A percentile compares a stretch with the other conserved stretches of the same genome.
phyloP scores from a whole-genome alignment of 2,888 invertebrate genomes.

The Trissolcus brochymenae region DNA sequence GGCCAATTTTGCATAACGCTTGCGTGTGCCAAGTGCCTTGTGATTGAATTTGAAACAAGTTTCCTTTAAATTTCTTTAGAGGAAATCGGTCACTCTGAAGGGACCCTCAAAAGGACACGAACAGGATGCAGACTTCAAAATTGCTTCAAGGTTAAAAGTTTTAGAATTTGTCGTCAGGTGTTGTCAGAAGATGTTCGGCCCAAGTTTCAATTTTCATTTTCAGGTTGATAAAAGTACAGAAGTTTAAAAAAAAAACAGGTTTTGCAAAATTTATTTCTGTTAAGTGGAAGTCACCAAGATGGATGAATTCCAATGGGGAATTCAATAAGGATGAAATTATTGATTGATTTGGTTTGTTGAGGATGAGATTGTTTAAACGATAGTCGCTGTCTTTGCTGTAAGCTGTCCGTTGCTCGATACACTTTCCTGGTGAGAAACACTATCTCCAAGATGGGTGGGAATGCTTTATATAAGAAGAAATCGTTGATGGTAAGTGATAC shows the following conservation, averaged over 20 bases:
- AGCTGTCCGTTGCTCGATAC: slow-evolving; percentile 27
- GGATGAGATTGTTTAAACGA: slow-evolving; percentile 53
- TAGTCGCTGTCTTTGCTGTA: slow-evolving; percentile 39
- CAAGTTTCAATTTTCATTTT: neutral
- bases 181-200: neutral
- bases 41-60: slow-evolving; percentile 36
- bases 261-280: neutral
- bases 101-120: slow-evolving; percentile 43
- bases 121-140: slow-evolving; percentile 51
- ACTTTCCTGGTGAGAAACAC: slow-evolving; percentile 50
- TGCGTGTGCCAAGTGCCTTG: slow-evolving; percentile 46
- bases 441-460: slow-evolving; percentile 56
- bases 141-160: slow-evolving; percentile 10
- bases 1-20: slow-evolving; percentile 39
- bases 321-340: neutral
- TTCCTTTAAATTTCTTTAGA: slow-evolving; percentile 32
- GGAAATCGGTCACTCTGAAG: slow-evolving; percentile 47
- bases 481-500: slow-evolving; percentile 74
- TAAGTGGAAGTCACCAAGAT: neutral
- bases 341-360: slow-evolving; percentile 5
- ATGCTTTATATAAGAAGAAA: slow-evolving; percentile 71
- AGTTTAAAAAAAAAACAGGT: neutral
- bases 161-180: slow-evolving; percentile 9
- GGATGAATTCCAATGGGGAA: neutral
- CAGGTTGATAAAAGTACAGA: neutral